A percentile compares a stretch with the other conserved stretches of the same genome.
Evolutionary conservation across 2,888 invertebrate species (phyloP).

Genomic region (Seira musarum): DNA sequence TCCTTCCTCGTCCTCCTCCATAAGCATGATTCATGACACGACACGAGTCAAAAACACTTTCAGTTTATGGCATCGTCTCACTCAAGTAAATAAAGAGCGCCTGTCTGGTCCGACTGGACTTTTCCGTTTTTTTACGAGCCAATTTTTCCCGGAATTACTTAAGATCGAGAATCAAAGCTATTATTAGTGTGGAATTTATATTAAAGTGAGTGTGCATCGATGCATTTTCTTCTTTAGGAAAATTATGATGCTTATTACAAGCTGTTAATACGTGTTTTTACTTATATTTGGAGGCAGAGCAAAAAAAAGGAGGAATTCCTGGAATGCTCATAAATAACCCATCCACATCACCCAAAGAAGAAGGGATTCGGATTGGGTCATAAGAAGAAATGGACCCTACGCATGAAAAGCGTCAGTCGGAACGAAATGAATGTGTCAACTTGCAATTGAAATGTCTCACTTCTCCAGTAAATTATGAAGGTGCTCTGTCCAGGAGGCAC

Average conservation of each 20-base stretch:
- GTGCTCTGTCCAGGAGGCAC: no score
- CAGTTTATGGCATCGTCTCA: no score
- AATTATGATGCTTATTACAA: constrained; percentile 30
- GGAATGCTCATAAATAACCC: constrained; percentile 50
- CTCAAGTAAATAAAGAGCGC: no score
- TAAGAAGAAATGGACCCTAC: no score
- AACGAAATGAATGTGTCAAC: no score
- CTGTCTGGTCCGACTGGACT: no score
- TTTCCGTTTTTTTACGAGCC: neutral
- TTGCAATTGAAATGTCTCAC: no score
- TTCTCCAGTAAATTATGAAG: no score
- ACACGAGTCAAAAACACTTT: neutral
- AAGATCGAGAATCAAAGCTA: neutral
- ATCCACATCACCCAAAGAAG: no score
- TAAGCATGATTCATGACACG: neutral
- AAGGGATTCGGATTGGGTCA: neutral
- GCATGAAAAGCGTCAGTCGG: no score
- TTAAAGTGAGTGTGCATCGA: neutral
- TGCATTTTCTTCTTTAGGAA: neutral
- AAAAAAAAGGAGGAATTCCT: constrained; percentile 36
- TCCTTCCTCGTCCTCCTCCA: no score
- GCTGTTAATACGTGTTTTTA: constrained; percentile 44
- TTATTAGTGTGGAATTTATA: neutral
- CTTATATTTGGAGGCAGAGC: no score
- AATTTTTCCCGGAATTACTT: neutral